Percentiles rank a stretch among this genome's conserved stretches.
Evolutionary conservation across 2,888 invertebrate species (phyloP).

Genomic region (Prenolepis imparis): DNA sequence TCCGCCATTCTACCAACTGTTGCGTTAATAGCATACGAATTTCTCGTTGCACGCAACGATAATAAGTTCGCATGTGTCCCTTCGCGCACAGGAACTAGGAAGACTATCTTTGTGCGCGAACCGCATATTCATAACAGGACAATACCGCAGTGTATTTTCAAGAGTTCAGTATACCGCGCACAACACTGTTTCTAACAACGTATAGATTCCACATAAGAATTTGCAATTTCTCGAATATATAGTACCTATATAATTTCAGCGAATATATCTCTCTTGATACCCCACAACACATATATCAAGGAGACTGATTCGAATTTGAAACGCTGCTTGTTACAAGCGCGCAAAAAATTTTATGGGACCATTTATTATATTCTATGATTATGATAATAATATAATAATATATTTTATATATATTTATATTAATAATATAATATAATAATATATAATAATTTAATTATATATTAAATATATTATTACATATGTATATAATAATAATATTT

Average conservation of each 20-base stretch:
- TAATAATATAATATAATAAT: neutral
- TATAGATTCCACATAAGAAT: neutral
- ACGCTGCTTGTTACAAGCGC: neutral
- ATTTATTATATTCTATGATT: neutral
- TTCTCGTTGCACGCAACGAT: constrained; percentile 34
- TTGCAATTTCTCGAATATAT: constrained; percentile 6
- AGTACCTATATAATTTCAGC: neutral
- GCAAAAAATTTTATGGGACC: constrained; percentile 3
- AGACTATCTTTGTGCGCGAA: constrained; percentile 27
- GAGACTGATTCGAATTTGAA: constrained; percentile 21
- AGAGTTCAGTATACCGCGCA: constrained; percentile 34
- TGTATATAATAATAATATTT: neutral
- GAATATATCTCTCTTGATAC: neutral
- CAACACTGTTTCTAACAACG: constrained; percentile 38
- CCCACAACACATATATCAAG: neutral
- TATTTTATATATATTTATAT: too few species aligned
- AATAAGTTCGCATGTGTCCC: constrained; percentile 36
- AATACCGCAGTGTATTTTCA: constrained; percentile 44
- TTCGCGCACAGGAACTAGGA: neutral
- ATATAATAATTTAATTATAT: neutral
- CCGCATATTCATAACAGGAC: constrained; percentile 29
- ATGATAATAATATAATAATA: neutral
- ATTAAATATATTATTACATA: neutral
- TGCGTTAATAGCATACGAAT: constrained; percentile 37
- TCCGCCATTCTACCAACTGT: constrained; percentile 43